These are phyloP conservation scores for Emesis furor DNA, from an alignment of 2,888 invertebrate species.

Conservation along the genomic window DNA sequence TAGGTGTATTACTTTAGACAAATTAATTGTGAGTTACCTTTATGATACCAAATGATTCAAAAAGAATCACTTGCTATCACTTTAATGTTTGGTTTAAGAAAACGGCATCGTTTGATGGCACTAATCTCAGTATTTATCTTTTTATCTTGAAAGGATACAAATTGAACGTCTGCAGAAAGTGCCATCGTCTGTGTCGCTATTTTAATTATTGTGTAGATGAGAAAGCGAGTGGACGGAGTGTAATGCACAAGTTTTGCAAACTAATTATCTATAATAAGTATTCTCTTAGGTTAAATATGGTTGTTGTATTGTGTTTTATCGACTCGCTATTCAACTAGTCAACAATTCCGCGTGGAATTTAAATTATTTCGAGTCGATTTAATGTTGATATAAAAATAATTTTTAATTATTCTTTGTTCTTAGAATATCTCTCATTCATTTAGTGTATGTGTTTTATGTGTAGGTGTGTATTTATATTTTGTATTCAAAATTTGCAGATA, in stretches of 20 bases:
- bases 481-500: constrained; percentile 71
- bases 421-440: constrained; percentile 87
- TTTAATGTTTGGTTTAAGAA: constrained; percentile 46
- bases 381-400: constrained; percentile 82
- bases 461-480: constrained; percentile 85
- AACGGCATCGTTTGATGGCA: constrained; percentile 18
- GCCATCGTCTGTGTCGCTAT: not conserved
- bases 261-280: constrained; percentile 78
- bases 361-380: constrained; percentile 77
- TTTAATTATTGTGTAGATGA: constrained; percentile 77
- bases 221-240: constrained; percentile 76
- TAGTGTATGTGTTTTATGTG: constrained; percentile 86
- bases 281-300: constrained; percentile 86
- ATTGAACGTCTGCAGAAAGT: constrained; percentile 69
- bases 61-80: constrained; percentile 56
- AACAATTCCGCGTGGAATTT: constrained; percentile 74
- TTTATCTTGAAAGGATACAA: constrained; percentile 41
- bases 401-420: constrained; percentile 84
- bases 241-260: constrained; percentile 88
- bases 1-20: constrained; percentile 86
- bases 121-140: constrained; percentile 23
- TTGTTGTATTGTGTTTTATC: constrained; percentile 90
- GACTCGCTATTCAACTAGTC: constrained; percentile 84
- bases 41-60: constrained; percentile 66
- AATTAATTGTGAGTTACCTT: constrained; percentile 85